phyloP scores from a whole-genome alignment of 2,888 invertebrate species.

The Cosmopolites sordidus region DNA sequence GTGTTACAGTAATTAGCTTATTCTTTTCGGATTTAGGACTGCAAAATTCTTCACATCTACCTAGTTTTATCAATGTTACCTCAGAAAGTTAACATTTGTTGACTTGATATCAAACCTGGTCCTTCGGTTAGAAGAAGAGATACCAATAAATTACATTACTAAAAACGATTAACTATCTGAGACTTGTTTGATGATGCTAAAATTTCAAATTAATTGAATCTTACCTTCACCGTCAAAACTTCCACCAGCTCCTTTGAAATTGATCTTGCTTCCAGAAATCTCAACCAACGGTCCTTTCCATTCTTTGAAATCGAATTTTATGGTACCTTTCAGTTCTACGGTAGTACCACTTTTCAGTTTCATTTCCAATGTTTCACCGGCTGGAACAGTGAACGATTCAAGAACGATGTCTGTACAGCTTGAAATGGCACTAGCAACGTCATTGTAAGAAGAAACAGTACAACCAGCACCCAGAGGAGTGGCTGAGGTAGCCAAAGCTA shows the following conservation, averaged over 20 bases:
- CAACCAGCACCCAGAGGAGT: slow-evolving; percentile 2
- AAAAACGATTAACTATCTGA: too few relatives aligned
- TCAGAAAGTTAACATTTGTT: too few relatives aligned
- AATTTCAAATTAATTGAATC: too few relatives aligned
- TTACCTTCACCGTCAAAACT: slow-evolving; percentile 24
- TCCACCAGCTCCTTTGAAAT: slow-evolving; percentile 6
- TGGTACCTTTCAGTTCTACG: slow-evolving; percentile 3
- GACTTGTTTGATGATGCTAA: too few relatives aligned
- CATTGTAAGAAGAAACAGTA: slow-evolving; percentile 2
- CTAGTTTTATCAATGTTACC: too few relatives aligned
- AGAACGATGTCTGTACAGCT: slow-evolving; percentile 3
- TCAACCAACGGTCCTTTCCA: slow-evolving; percentile 13
- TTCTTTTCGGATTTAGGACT: too few relatives aligned
- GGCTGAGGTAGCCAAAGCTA: background rate
- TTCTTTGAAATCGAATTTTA: slow-evolving; percentile 4
- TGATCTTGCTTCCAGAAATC: slow-evolving; percentile 8
- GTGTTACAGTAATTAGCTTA: too few relatives aligned
- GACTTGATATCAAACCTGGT: too few relatives aligned
- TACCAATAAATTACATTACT: too few relatives aligned
- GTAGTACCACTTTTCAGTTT: slow-evolving; percentile 6
- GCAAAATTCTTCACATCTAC: too few relatives aligned
- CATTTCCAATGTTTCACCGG: slow-evolving; percentile 7
- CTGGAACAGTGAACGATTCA: slow-evolving; percentile 9
- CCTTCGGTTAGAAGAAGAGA: too few relatives aligned
- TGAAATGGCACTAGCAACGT: slow-evolving; percentile 4